Evolutionary conservation across 2,888 invertebrate genomes (phyloP), one percentile per base, ranked within the genome.

Genomic region (Micoletzkya japonica): DNA sequence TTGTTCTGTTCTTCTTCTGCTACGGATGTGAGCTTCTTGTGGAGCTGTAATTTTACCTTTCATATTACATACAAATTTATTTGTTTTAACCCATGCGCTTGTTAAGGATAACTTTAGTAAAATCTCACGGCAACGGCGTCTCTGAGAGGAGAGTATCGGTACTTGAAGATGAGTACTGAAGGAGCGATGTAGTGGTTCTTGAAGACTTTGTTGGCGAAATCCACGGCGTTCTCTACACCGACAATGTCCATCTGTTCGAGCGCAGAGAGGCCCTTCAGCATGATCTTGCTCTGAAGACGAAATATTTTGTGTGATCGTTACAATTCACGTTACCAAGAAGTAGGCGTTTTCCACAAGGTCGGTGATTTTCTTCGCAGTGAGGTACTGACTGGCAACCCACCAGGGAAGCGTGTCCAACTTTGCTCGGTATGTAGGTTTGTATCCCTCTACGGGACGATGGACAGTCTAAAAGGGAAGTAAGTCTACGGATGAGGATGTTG

Each of bases 401-500:
- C 82, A 82, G 10, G 82, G 82, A 39, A 82, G 75, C 54, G 74
- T 76, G 64, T 81, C 81, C 61, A 82, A 72, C 64, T 80, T 79
- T 63, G 81, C 82, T 36, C 76, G 74, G 72, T 80, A 79, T 0
- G 77, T 74, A 2, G 80, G 74, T 34, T 78, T 80, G 74, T 76
- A 74, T 4, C 74, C 74, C 54, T 81, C 81, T 17, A 76, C 72
- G 0, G 77, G 64, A 28, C 76, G 76, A 61, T 79, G 77, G 20
- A 81, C 70, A 28, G 79, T 80, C 79, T 79, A 70, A 50, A 74
- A 70, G 24, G 17, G 66, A 39, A 30, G 7, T 20, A 39, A n/a
- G n/a, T n/a, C n/a, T n/a, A n/a, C n/a, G n/a, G n/a, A n/a, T n/a
- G n/a, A n/a, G n/a, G n/a, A 49, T 49, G 17, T 49, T 4, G n/a